Conservation (phyloP, 2,113 vertebrate species). For the Casuarius casuarius region DNA sequence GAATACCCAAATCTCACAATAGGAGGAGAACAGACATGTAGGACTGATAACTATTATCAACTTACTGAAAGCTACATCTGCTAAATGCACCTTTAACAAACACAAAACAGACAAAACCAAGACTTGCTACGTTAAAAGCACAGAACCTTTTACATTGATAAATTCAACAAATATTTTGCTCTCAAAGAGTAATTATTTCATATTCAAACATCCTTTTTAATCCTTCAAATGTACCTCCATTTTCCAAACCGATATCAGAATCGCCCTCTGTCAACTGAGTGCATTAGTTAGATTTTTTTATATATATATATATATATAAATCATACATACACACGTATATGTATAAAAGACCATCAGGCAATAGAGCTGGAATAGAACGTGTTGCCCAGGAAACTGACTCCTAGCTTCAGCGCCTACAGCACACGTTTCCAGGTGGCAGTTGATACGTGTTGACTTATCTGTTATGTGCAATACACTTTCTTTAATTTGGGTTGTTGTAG, state of each 20-base stretch:
- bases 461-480: neutral
- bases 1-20: neutral
- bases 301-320: neutral
- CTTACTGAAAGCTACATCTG: neutral
- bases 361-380: neutral
- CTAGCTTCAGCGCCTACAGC: neutral
- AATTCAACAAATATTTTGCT: neutral
- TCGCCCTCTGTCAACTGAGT: neutral
- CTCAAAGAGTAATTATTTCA: neutral
- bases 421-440: neutral
- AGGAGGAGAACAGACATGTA: neutral
- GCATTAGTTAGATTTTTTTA: no score
- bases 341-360: neutral
- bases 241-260: neutral
- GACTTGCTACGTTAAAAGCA: neutral
- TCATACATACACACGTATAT: neutral
- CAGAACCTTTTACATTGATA: neutral
- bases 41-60: neutral
- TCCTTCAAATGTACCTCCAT: neutral
- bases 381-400: constrained; percentile 16
- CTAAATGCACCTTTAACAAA: neutral
- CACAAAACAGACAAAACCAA: neutral
- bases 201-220: neutral
- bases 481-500: neutral
- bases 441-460: neutral